These are phyloP conservation scores for Stratiomys singularior DNA, from an alignment of 2,888 invertebrate genomes.

Conservation along the genomic window DNA sequence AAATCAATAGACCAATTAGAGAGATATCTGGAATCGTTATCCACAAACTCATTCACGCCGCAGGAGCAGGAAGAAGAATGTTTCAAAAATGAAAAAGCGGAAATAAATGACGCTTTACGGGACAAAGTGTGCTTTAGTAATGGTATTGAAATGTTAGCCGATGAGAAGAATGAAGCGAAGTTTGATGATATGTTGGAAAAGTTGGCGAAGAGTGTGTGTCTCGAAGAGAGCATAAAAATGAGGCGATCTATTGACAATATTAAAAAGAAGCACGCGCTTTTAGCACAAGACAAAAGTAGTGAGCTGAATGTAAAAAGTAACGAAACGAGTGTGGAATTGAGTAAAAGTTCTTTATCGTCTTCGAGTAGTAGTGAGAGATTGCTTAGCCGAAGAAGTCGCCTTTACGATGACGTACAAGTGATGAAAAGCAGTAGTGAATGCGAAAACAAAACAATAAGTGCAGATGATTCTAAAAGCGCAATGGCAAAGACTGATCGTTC, in stretches of 20 bases:
- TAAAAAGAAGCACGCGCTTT: slow-evolving; percentile 58
- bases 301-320: slow-evolving; percentile 14
- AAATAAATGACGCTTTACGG: not conserved
- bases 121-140: not conserved
- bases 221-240: slow-evolving; percentile 63
- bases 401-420: slow-evolving; percentile 63
- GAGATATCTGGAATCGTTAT: slow-evolving; percentile 21
- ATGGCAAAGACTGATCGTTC: slow-evolving; percentile 37
- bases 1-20: slow-evolving; percentile 36
- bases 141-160: slow-evolving; percentile 16
- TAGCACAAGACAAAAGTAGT: slow-evolving; percentile 50
- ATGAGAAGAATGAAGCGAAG: slow-evolving; percentile 60
- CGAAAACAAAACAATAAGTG: not conserved
- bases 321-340: slow-evolving; percentile 5
- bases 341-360: slow-evolving; percentile 37
- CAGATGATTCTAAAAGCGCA: slow-evolving; percentile 34
- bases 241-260: slow-evolving; percentile 63
- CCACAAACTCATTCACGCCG: not conserved
- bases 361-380: slow-evolving; percentile 59
- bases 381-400: slow-evolving; percentile 63
- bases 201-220: slow-evolving; percentile 59
- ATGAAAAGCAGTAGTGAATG: slow-evolving; percentile 51
- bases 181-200: slow-evolving; percentile 63
- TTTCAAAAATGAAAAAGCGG: not conserved
- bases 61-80: not conserved